Evolutionary conservation across 2,113 vertebrate species (phyloP).

Genomic region (Danionella cerebrum): DNA sequence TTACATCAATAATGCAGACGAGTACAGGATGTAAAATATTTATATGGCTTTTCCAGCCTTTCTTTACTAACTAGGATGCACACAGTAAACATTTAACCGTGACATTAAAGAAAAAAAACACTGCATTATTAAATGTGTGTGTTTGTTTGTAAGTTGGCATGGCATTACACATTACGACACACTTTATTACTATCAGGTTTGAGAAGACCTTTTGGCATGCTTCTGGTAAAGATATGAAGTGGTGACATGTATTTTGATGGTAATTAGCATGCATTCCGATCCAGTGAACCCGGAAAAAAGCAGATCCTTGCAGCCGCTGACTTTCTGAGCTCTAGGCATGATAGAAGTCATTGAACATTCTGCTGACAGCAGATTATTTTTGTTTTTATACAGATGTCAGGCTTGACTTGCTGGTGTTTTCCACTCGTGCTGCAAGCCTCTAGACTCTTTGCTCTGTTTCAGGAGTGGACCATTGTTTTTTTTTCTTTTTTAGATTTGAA

Average conservation of each 20-base stretch:
- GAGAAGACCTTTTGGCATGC: slow-evolving; percentile 55
- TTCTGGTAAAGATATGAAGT: slow-evolving; percentile 60
- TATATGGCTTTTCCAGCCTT: slow-evolving; percentile 54
- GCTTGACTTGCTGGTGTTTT: slow-evolving; percentile 71
- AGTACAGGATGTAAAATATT: slow-evolving; percentile 54
- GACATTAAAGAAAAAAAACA: slow-evolving; percentile 53
- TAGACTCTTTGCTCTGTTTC: slow-evolving; percentile 44
- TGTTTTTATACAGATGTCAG: slow-evolving; percentile 79
- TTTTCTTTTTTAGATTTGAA: neutral
- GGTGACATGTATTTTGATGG: slow-evolving; percentile 70
- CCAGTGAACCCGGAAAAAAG: slow-evolving; percentile 81
- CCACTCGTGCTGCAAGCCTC: slow-evolving; percentile 50
- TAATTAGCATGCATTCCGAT: slow-evolving; percentile 98
- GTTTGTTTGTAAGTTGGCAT: slow-evolving; percentile 63
- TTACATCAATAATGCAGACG: slow-evolving; percentile 49
- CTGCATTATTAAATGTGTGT: slow-evolving; percentile 61
- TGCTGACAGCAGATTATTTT: slow-evolving; percentile 86
- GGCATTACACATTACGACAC: slow-evolving; percentile 59
- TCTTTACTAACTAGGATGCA: slow-evolving; percentile 45
- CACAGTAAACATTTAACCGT: slow-evolving; percentile 50
- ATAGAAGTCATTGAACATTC: slow-evolving; percentile 74
- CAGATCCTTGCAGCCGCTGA: slow-evolving; percentile 69
- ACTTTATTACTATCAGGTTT: slow-evolving; percentile 68
- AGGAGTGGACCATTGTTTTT: slow-evolving; percentile 16
- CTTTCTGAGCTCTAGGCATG: slow-evolving; percentile 66